These are phyloP conservation scores for Liasis olivaceus DNA, from an alignment of 2,797 vertebrate genomes.

Conservation along the genomic window DNA sequence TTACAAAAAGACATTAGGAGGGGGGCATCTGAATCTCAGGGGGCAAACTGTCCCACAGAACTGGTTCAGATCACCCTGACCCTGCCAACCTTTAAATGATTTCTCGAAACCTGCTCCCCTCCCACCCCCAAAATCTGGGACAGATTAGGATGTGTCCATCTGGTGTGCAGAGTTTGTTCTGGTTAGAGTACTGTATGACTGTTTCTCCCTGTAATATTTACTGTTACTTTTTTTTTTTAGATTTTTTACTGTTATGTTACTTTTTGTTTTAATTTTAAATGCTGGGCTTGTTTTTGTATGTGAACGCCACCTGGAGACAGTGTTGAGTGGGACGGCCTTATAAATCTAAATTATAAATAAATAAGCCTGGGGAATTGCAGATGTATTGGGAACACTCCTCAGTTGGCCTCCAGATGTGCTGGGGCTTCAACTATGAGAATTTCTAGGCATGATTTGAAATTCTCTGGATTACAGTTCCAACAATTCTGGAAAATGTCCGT, in stretches of 20 bases:
- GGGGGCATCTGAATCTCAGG: not conserved
- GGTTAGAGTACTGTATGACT: not conserved
- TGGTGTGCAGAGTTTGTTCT: not conserved
- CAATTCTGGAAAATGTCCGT: not conserved
- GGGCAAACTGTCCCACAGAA: not conserved
- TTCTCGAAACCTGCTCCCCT: not conserved
- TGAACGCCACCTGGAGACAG: not conserved
- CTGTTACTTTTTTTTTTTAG: not conserved
- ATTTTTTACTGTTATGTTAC: not conserved
- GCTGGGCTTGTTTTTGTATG: not conserved
- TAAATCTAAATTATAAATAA: not conserved
- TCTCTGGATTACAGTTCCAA: not conserved
- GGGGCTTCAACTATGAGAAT: not conserved
- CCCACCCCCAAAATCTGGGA: not conserved
- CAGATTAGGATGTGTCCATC: not conserved
- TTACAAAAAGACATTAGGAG: not conserved
- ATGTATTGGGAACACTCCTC: not conserved
- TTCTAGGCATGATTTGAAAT: not conserved
- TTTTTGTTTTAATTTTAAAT: not conserved
- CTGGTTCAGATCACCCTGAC: not conserved
- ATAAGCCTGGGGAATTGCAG: not conserved
- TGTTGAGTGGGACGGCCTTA: not conserved
- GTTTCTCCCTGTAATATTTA: not conserved
- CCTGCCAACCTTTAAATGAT: not conserved
- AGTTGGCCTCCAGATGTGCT: not conserved